phyloP scores from a whole-genome alignment of 2,113 vertebrate genomes.

The Lepisosteus osseus region DNA sequence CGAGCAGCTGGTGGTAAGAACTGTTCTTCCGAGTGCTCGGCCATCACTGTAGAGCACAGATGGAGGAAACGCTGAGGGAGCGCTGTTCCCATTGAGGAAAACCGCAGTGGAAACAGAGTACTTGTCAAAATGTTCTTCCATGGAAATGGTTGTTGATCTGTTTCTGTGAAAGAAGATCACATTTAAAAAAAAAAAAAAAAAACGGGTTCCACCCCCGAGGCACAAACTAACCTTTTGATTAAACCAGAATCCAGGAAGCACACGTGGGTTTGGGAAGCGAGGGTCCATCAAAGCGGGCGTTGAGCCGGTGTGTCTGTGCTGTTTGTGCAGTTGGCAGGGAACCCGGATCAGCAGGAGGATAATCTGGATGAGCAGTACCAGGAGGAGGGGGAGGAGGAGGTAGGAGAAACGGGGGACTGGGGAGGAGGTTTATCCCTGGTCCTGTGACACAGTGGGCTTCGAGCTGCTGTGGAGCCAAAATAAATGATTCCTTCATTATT shows the following conservation, averaged over 20 bases:
- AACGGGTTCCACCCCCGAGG: too few relatives aligned
- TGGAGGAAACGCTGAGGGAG: not conserved
- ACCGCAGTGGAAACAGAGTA: not conserved
- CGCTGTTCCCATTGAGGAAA: not conserved
- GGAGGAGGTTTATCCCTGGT: too few relatives aligned
- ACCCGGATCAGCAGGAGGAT: conserved; percentile 96
- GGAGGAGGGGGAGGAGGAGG: conserved; percentile 94
- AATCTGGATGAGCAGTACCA: conserved; percentile 91
- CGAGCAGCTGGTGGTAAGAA: conserved; percentile 83
- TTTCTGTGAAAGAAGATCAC: too few relatives aligned
- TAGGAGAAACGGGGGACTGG: conserved; percentile 32
- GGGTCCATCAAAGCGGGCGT: too few relatives aligned
- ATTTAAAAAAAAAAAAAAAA: too few relatives aligned
- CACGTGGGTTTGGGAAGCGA: too few relatives aligned
- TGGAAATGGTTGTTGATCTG: too few relatives aligned
- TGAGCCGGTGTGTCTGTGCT: conserved; percentile 23
- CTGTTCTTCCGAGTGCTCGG: too few relatives aligned
- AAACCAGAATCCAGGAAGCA: too few relatives aligned
- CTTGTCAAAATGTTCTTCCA: too few relatives aligned
- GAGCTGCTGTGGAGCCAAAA: not conserved
- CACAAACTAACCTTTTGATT: too few relatives aligned
- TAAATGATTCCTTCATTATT: too few relatives aligned
- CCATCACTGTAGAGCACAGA: not conserved
- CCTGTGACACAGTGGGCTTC: not conserved
- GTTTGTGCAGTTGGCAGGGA: conserved; percentile 84